Evolutionary conservation across 2,888 invertebrate species (phyloP), one percentile per base, ranked within the genome.

Genomic region (Tetropium fuscum): DNA sequence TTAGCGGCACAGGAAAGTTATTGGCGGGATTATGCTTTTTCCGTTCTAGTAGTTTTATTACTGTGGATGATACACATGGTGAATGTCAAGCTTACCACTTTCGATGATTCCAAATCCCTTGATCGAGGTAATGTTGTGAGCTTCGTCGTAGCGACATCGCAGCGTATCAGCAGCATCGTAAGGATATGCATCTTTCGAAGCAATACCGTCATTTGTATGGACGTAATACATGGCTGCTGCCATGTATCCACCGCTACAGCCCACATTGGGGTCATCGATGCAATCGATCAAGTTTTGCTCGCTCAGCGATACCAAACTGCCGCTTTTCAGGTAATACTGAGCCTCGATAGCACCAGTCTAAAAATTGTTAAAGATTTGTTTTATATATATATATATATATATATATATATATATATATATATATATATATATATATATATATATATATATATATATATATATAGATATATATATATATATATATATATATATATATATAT

Each of bases 211-310:
- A 19, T 67, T 60, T 70, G 84, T 82, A 13, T 77, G 73, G 30
- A 83, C 75, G 72, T 84, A 84, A 69, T 83, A 64, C 72, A 83
- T 84, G 30, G 83, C 83, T 10, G 78, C 72, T 63, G 83, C 82
- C 82, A 85, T 83, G 30, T 81, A 71, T 40, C 85, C 86, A 18
- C 86, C 86, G 19, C 80, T 72, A 68, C 86, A 87, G 1, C 86
- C 87, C 15, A 77, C 67, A 67, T 85, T 85, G 3, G 81, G 83
- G 3, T 76, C 71, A 8, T 25, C 11, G 1, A 83, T 82, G 69
- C 86, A 87, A 66, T 87, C 86, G 15, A 86, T 77, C 27, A 87
- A 74, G 68, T 86, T 84, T 71, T 87, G 86, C 64, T 85, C 84
- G 63, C 84, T 84, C 15, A 87, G 76, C 8, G 84, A 84, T 2